Conservation (phyloP, 2,797 vertebrate genomes). For the Mormyrus hasselquistii region DNA sequence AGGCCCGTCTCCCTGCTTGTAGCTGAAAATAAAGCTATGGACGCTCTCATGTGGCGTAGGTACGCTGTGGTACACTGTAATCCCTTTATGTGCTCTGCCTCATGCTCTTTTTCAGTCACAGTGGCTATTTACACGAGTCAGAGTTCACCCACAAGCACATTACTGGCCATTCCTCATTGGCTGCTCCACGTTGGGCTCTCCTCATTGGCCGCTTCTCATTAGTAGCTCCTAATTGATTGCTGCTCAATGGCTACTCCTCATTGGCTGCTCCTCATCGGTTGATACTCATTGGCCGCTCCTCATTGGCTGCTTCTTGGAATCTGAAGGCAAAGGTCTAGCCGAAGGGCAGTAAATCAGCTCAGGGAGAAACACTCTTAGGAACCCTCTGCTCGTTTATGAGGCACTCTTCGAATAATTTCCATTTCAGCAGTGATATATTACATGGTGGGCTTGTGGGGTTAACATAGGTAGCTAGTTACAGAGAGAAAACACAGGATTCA, state of each 20-base stretch:
- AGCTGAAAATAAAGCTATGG: slow-evolving; percentile 11
- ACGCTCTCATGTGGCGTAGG: slow-evolving; percentile 1
- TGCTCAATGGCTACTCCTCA: neutral
- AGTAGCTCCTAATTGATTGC: neutral
- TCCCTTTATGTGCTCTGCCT: neutral
- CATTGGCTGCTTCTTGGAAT: neutral
- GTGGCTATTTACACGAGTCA: slow-evolving; percentile 16
- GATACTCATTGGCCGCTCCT: neutral
- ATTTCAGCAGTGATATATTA: slow-evolving; percentile 1
- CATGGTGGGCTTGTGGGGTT: neutral
- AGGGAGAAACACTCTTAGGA: neutral
- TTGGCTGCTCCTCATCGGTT: neutral
- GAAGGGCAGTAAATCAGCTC: slow-evolving; percentile 4
- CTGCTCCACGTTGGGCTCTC: neutral
- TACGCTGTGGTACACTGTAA: slow-evolving; percentile 13
- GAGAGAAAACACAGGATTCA: neutral
- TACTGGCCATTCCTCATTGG: neutral
- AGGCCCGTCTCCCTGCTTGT: neutral
- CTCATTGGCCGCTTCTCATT: neutral
- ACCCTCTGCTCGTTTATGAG: neutral
- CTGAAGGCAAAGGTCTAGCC: neutral
- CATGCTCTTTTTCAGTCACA: slow-evolving; percentile 6
- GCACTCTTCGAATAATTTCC: slow-evolving; percentile 1
- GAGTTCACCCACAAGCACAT: neutral
- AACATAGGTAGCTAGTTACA: neutral